These are phyloP conservation scores for Pampusana beccarii DNA, from an alignment of 2,113 vertebrate species.

Conservation along the genomic window DNA sequence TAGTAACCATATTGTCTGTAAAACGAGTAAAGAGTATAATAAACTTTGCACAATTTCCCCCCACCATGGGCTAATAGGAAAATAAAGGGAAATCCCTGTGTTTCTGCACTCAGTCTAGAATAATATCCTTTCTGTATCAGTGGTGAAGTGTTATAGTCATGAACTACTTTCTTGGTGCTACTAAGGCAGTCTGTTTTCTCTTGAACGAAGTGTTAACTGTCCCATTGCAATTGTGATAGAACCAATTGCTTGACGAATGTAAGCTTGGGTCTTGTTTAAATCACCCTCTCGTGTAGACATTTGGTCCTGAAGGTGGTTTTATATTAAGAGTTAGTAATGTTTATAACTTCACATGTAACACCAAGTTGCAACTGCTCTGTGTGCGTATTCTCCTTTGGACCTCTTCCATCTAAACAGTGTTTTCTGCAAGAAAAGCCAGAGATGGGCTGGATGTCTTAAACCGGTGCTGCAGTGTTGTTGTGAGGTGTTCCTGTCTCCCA, in stretches of 20 bases:
- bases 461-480: neutral
- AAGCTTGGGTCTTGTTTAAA: neutral
- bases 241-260: neutral
- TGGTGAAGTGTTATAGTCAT: neutral
- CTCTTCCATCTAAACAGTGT: neutral
- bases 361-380: accelerated
- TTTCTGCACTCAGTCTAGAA: neutral
- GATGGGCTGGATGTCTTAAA: neutral
- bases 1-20: neutral
- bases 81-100: neutral
- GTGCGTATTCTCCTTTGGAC: neutral
- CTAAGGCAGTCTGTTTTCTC: neutral
- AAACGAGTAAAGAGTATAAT: neutral
- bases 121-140: neutral
- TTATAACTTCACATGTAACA: neutral
- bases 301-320: neutral
- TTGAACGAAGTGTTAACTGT: neutral
- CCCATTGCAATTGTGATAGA: neutral
- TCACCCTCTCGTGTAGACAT: neutral
- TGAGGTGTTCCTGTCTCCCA: neutral
- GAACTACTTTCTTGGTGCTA: neutral
- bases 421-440: neutral
- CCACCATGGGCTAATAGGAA: neutral
- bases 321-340: neutral
- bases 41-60: neutral